Conservation (phyloP, 37 sponge, comb jelly and placozoan genomes). For the Geodia barretti region DNA sequence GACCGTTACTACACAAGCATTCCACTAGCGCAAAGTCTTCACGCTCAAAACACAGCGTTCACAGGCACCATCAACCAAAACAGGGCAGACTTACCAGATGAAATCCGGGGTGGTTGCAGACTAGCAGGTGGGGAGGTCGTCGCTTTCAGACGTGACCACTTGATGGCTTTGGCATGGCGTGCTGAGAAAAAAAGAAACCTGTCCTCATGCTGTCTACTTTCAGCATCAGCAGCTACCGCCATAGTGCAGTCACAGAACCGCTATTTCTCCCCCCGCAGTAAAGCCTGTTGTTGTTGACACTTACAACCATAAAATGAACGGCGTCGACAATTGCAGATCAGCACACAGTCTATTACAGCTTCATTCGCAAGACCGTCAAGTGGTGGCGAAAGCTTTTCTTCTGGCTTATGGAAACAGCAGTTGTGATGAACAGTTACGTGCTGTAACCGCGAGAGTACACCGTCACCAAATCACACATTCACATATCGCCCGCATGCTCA, state of each 20-base stretch:
- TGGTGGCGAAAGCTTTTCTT: conserved; percentile 15
- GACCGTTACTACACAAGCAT: conserved; percentile 1
- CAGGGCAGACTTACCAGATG: neutral
- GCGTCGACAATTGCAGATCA: neutral
- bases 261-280: too few relatives aligned
- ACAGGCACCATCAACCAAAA: neutral
- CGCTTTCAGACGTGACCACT: neutral
- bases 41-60: too few relatives aligned
- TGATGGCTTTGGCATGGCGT: neutral
- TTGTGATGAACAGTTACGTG: neutral
- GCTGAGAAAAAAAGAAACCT: neutral
- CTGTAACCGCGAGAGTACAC: neutral
- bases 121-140: neutral
- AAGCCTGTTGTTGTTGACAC: conserved; percentile 2
- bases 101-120: neutral
- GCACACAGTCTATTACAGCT: neutral
- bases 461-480: neutral
- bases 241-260: neutral
- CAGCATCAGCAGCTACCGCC: neutral
- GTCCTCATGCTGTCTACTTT: neutral
- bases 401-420: neutral
- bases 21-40: neutral
- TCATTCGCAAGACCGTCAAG: neutral
- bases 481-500: neutral
- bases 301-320: conserved; percentile 11